Conservation (phyloP, 1,140 invertebrate genomes). For the Aphelinus atriplicis region DNA sequence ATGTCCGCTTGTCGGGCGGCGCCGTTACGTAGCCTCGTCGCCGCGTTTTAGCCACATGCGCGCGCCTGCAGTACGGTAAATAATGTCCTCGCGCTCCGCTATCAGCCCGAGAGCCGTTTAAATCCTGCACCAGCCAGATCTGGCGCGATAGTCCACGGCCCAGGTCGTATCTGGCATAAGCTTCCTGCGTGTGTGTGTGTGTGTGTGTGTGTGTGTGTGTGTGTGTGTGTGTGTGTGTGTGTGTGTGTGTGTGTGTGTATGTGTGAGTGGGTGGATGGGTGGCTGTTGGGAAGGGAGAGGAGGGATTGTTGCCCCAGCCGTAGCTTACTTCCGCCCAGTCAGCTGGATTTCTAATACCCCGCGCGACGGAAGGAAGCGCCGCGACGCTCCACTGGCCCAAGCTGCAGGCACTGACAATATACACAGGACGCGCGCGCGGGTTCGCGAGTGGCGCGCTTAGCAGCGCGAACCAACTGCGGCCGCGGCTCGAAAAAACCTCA, state of each 20-base stretch:
- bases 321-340: conserved; percentile 32
- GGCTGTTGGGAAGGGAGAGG: too few species aligned
- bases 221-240: too few species aligned
- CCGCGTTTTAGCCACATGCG: conserved; percentile 41
- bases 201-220: too few species aligned
- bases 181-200: too few species aligned
- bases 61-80: conserved; percentile 48
- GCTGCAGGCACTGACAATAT: too few species aligned
- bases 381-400: neutral
- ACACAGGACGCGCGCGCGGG: too few species aligned
- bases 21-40: conserved; percentile 46
- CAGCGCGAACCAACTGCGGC: neutral
- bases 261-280: too few species aligned
- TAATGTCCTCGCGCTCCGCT: conserved; percentile 49
- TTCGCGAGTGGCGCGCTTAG: neutral
- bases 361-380: conserved; percentile 10
- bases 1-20: conserved; percentile 41
- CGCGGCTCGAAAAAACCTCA: conserved; percentile 6
- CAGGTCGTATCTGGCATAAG: neutral
- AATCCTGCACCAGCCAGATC: conserved; percentile 48
- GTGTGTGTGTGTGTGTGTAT: too few species aligned
- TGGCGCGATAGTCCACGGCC: conserved; percentile 44
- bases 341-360: conserved; percentile 48
- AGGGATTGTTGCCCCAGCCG: neutral
- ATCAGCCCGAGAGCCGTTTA: conserved; percentile 47